Conservation (phyloP, 2,888 invertebrate genomes). For the Hemaris fuciformis region DNA sequence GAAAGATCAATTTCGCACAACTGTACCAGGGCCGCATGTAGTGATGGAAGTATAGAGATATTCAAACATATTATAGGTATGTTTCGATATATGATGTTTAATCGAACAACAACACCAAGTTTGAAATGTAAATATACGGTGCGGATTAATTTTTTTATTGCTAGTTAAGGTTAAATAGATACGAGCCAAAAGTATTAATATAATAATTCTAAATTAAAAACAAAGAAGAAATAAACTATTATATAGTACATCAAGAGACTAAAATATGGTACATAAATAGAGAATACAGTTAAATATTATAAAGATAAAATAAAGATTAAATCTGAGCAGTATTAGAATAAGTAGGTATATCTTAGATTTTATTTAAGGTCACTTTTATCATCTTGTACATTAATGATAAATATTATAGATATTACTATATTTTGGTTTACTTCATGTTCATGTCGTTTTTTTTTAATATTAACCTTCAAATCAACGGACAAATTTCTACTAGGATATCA, state of each 20-base stretch:
- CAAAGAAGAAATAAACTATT: neutral
- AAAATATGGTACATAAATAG: too few relatives aligned
- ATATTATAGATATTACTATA: slow-evolving; percentile 16
- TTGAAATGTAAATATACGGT: too few relatives aligned
- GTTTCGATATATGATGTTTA: neutral
- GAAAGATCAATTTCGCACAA: slow-evolving; percentile 32
- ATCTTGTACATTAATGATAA: slow-evolving; percentile 20
- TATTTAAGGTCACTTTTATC: neutral
- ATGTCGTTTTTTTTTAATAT: slow-evolving; percentile 24
- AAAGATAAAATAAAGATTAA: too few relatives aligned
- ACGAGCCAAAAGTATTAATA: neutral
- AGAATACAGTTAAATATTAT: too few relatives aligned
- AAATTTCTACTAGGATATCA: slow-evolving; percentile 49
- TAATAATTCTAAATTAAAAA: neutral
- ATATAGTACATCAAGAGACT: too few relatives aligned
- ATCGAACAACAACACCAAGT: too few relatives aligned
- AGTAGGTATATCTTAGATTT: neutral
- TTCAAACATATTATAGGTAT: neutral
- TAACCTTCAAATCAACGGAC: slow-evolving; percentile 43
- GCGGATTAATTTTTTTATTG: neutral
- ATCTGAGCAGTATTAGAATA: too few relatives aligned
- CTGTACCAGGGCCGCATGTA: slow-evolving; percentile 38
- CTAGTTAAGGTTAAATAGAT: neutral
- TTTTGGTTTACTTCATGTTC: neutral
- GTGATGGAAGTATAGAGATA: slow-evolving; percentile 8